phyloP scores from a whole-genome alignment of 2,797 vertebrate genomes.

The Staurois parvus region DNA sequence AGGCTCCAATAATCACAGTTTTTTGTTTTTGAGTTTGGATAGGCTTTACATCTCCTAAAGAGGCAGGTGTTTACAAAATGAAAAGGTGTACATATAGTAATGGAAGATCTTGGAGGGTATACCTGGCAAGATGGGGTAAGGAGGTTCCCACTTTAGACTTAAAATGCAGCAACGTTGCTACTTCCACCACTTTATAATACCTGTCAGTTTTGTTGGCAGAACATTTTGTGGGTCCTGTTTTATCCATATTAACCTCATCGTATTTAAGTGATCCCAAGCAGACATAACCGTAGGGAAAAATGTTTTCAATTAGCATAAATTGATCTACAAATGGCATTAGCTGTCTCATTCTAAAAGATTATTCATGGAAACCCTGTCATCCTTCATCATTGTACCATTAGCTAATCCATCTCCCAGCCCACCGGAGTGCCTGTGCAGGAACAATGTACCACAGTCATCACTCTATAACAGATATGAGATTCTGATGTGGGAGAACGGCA shows the following conservation, averaged over 20 bases:
- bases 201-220: neutral
- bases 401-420: slow-evolving; percentile 38
- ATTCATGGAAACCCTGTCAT: slow-evolving; percentile 60
- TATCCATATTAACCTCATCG: slow-evolving; percentile 33
- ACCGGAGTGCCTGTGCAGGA: slow-evolving; percentile 30
- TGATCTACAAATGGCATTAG: slow-evolving; percentile 61
- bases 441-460: slow-evolving; percentile 46
- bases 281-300: slow-evolving; percentile 42
- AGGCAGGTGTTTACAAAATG: too few relatives aligned
- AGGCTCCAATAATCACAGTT: too few relatives aligned
- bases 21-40: too few relatives aligned
- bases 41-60: too few relatives aligned
- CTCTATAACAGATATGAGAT: slow-evolving; percentile 30
- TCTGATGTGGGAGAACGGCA: slow-evolving; percentile 27
- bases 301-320: slow-evolving; percentile 54
- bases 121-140: too few relatives aligned
- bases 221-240: neutral
- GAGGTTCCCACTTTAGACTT: too few relatives aligned
- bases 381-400: slow-evolving; percentile 57
- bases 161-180: too few relatives aligned
- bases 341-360: slow-evolving; percentile 55
- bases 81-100: too few relatives aligned
- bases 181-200: neutral
- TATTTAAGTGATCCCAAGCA: slow-evolving; percentile 31
- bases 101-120: too few relatives aligned